Evolutionary conservation across 2,797 vertebrate species (phyloP).

Genomic region (Rhynchonycteris naso): DNA sequence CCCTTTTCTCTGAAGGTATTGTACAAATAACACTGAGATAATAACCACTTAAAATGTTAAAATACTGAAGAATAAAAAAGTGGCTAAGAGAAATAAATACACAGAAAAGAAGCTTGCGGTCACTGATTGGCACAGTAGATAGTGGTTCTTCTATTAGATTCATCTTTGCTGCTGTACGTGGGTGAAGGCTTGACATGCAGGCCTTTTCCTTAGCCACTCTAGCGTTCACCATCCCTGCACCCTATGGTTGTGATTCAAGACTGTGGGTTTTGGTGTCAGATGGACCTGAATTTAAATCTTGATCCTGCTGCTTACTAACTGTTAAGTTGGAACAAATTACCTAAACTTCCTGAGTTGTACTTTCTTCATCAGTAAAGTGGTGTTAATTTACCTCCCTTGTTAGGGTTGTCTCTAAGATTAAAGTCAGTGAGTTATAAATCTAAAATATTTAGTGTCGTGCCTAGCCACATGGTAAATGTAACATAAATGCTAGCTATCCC

Average conservation of each 20-base stretch:
- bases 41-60: conserved; percentile 62
- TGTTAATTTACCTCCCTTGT: conserved; percentile 16
- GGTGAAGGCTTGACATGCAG: not conserved
- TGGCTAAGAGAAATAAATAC: conserved; percentile 28
- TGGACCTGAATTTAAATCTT: not conserved
- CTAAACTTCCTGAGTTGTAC: not conserved
- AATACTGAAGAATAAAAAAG: conserved; percentile 47
- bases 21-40: conserved; percentile 50
- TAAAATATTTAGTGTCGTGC: not conserved
- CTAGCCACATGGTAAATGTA: not conserved
- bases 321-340: conserved; percentile 30
- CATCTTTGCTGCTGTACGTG: not conserved
- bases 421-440: not conserved
- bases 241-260: not conserved
- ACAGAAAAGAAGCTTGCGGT: conserved; percentile 39
- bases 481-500: not conserved
- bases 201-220: not conserved
- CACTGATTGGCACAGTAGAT: not conserved
- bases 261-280: not conserved
- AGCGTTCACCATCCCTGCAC: not conserved
- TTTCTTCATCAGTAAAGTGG: not conserved
- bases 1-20: conserved; percentile 46
- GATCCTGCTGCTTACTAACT: not conserved
- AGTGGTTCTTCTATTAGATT: not conserved
- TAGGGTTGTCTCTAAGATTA: not conserved